A percentile compares a stretch with the other conserved stretches of the same genome.
Evolutionary conservation across 2,888 invertebrate genomes (phyloP).

Genomic region (Melieria picta): DNA sequence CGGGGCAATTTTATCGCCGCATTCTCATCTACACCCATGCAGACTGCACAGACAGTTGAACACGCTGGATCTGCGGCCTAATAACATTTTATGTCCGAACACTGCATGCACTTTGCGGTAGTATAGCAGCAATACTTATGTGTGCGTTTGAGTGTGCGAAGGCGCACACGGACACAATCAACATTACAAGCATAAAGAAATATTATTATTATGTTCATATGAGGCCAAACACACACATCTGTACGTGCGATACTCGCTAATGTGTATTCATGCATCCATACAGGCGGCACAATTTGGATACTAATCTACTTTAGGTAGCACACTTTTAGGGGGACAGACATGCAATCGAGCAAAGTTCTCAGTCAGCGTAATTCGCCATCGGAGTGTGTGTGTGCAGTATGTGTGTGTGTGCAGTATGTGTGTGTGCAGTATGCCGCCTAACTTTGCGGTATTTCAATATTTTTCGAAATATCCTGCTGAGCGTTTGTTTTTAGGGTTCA

Average conservation of each 20-base stretch:
- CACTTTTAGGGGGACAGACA: conserved; percentile 3
- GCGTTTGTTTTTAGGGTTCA: neutral
- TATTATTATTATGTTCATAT: conserved; percentile 51
- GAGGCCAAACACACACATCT: conserved; percentile 21
- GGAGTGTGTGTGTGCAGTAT: conserved; percentile 37
- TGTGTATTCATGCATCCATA: too few species aligned
- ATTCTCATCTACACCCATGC: too few species aligned
- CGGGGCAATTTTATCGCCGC: too few species aligned
- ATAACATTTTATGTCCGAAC: too few species aligned
- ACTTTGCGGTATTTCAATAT: neutral
- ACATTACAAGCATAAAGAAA: conserved; percentile 49
- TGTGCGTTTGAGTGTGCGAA: neutral
- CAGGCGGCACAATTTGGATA: too few species aligned
- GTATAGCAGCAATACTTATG: neutral
- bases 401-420: too few species aligned
- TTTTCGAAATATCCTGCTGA: neutral
- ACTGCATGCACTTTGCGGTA: too few species aligned
- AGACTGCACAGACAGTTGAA: too few species aligned
- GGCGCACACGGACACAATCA: conserved; percentile 33
- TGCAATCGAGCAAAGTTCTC: conserved; percentile 25
- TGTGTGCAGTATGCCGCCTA: too few species aligned
- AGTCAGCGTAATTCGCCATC: conserved; percentile 53
- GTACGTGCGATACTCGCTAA: neutral
- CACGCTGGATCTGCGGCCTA: too few species aligned
- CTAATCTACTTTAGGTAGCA: neutral